Evolutionary conservation across 1,140 invertebrate species (phyloP), one percentile per base, ranked within the genome.

Genomic region (Listronotus oregonensis): DNA sequence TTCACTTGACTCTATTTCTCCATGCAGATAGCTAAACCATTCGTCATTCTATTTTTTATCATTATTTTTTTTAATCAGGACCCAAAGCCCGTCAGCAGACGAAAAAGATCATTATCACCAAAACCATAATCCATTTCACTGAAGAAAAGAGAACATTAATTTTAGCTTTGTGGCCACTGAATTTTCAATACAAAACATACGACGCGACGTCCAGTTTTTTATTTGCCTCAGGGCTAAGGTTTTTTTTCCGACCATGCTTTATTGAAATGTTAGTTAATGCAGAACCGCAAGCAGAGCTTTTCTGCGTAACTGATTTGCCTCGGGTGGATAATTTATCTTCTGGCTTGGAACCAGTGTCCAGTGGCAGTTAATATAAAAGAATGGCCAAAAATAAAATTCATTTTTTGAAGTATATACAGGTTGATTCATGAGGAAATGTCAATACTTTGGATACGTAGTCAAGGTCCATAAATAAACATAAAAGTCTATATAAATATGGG

Each of bases 251-350:
- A 59, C 34, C 56, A 59, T 59, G 56, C 27, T 59, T 59, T 59
- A 59, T 59, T 59, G 56, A 59, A 59, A 59, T 59, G 56, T 59
- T 59, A 59, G 56, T 59, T 59, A 59, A 59, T 59, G 56, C 44
- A 47, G 55, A 14, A 46, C 40, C 42, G 31, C 55, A 18, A 58
- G 56, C 15, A 17, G 54, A 7, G 21, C 37, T 56, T 59, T 59
- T 49, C 56, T 59, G 44, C 56, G 43, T 59, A 59, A 59, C 56
- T 59, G 56, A 59, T 59, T 47, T 59, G 56, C 56, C 56, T 59
- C n/a, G 18, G 56, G 56, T 59, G 50, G 14, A 39, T 39, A 27
- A 54, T 54, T 39, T 34, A 54, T 54, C 51, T 54, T 54, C 15
- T 18, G 12, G 32, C 32, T 34, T 54, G 12, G 21, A 54, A 14